These are phyloP conservation scores for Actinia tenebrosa DNA, from an alignment of 64 coral and sea anemone species.

Conservation along the genomic window DNA sequence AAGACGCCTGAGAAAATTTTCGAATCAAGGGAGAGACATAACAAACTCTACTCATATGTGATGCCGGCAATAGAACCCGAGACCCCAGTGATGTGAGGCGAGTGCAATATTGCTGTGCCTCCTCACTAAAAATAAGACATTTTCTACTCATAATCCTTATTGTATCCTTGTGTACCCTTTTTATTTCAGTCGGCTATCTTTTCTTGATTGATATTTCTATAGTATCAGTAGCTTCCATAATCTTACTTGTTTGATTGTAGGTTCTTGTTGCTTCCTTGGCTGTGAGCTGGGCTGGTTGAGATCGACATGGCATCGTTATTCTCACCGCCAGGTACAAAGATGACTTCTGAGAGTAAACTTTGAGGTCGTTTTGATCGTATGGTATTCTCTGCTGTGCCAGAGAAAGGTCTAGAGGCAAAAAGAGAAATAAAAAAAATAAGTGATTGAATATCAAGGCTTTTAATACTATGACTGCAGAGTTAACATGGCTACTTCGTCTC, in stretches of 20 bases:
- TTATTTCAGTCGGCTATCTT: no score
- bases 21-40: no score
- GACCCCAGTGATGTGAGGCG: no score
- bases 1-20: no score
- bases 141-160: no score
- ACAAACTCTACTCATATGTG: no score
- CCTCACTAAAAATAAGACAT: no score
- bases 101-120: no score
- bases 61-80: no score
- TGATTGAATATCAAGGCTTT: not conserved
- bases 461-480: not conserved
- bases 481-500: no score
- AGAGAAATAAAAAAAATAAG: not conserved
- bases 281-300: conserved; percentile 21
- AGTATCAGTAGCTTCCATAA: not conserved
- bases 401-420: conserved; percentile 45
- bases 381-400: conserved; percentile 68
- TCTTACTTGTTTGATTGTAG: not conserved
- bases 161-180: no score
- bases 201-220: no score
- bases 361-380: conserved; percentile 54
- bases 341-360: conserved; percentile 81
- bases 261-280: not conserved
- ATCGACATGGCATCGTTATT: conserved; percentile 7
- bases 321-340: conserved; percentile 42